Base-by-base conservation (phyloP, 2,888 invertebrate species). In the Hyles lineata region DNA sequence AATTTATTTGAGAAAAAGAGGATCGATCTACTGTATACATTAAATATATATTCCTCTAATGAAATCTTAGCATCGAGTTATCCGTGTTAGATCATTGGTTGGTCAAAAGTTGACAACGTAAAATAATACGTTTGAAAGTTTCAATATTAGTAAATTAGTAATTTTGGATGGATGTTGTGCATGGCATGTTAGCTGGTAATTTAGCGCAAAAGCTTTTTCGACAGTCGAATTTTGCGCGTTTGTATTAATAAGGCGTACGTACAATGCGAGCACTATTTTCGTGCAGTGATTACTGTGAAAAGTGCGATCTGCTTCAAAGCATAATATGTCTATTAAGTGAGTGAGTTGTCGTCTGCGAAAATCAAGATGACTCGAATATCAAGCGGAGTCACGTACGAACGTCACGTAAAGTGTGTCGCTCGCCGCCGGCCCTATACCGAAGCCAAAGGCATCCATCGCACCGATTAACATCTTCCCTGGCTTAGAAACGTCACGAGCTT, bases 401-500 rank as follows among this genome's bases (percentile, higher is more conserved):
- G 85, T 86, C 82, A 83, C 82, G 79, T 79, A 75, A 78, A 79
- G 76, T 78, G 75, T 78, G 75, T 80, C 80, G 82, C 81, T 55
- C 85, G 87, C 84, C 83, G 83, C 82, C 87, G 86, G 85, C 87
- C 83, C 88, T 84, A 83, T 85, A 90, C 86, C 89, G 89, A 92
- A 93, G 94, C 95, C 95, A 88, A 94, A 95, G 95, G 95, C 95
- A 93, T 86, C 92, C 91, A 87, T 89, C 87, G 83, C 85, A 80
- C 79, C 50, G 77, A 74, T 67, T 76, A 79, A 79, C 81, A 80
- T 78, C 78, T 79, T 55, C 78, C 82, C 78, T 85, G 76, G 77
- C 77, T 73, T 75, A 59, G 15, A 73, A 19, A 67, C 55, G 43
- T 72, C 21, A 72, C 72, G 43, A 69, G 62, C 69, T 61, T 69